Percentiles rank a stretch among this genome's conserved stretches.
Evolutionary conservation across 2,888 invertebrate genomes (phyloP).

Genomic region (Leucozona laternaria): DNA sequence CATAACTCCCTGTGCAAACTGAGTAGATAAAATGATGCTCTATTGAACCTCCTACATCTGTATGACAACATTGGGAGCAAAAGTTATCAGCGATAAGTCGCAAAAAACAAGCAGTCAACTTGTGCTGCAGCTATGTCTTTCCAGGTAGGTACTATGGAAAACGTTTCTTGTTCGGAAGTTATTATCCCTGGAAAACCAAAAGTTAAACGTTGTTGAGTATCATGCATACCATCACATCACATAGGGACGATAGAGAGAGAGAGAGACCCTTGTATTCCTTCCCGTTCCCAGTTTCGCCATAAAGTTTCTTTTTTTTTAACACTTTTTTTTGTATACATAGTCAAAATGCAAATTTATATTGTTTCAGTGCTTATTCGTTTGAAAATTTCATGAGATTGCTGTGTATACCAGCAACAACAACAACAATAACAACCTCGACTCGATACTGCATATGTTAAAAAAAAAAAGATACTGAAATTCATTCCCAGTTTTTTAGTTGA

Average conservation of each 20-base stretch:
- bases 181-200: constrained; percentile 64
- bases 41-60: constrained; percentile 50
- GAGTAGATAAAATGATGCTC: constrained; percentile 47
- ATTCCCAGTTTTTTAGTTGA: constrained; percentile 34
- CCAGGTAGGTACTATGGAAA: constrained; percentile 54
- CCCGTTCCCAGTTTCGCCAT: neutral
- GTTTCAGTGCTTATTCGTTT: constrained; percentile 81
- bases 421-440: constrained; percentile 18
- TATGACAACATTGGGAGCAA: constrained; percentile 53
- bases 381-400: constrained; percentile 72
- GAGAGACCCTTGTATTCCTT: neutral
- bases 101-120: constrained; percentile 49
- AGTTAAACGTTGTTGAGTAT: constrained; percentile 64
- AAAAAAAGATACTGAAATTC: constrained; percentile 47
- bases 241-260: neutral
- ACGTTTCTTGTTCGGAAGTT: constrained; percentile 68
- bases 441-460: constrained; percentile 53
- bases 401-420: constrained; percentile 18
- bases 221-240: constrained; percentile 1
- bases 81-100: constrained; percentile 69
- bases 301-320: constrained; percentile 40
- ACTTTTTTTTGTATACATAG: constrained; percentile 45
- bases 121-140: constrained; percentile 48
- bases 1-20: neutral
- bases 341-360: constrained; percentile 81